Base-by-base conservation (phyloP, 30 jellyfish, hydroid and myxozoan genomes). In the Aurelia sp. region DNA sequence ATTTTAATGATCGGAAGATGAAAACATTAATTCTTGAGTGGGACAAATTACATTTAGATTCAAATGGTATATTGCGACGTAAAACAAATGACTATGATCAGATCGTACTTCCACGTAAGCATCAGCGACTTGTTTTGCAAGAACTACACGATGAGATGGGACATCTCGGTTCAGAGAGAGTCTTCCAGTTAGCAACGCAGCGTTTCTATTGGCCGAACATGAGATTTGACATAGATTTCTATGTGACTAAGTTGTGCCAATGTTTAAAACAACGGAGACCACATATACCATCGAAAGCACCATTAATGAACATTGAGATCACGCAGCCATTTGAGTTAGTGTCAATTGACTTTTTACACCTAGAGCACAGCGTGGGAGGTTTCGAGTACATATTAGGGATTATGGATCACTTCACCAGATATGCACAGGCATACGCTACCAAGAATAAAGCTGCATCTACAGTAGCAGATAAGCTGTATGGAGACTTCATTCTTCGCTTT, bases 341-440 rank as follows among this genome's bases (percentile, higher is more conserved):
- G 33, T 31, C 87, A 30, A 58, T 76, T 19, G 57, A 19, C 59
- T 27, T 59, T 76, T 37, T 55, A 52, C 87, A 55, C 23, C 82
- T 76, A 52, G 82, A 58, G 40, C 55, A 58, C 33, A 76, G 78
- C 59, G 33, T 74, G 33, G 82, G 82, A 11, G 87, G 82, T n/a
- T 58, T 16, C 59, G 83, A 76, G 67, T 53, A 76, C 55, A 55
- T 86, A 18, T 13, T 86, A 78, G 86, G 75, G 7, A 40, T 77
- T 2, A 48, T 86, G 50, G 86, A 86, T 48, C 90, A 86, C 47
- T 86, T 86, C 47, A 86, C 96, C 2, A 90, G 91, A 20, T 76
- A 50, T 55, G 90, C 96, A 13, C 90, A 86, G 58, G 96, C 86
- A 17, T 75, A 86, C 48, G 85, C 96, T 9, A 86, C 96, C 12